Evolutionary conservation across 2,797 vertebrate species (phyloP).

Genomic region (Acanthopagrus latus): DNA sequence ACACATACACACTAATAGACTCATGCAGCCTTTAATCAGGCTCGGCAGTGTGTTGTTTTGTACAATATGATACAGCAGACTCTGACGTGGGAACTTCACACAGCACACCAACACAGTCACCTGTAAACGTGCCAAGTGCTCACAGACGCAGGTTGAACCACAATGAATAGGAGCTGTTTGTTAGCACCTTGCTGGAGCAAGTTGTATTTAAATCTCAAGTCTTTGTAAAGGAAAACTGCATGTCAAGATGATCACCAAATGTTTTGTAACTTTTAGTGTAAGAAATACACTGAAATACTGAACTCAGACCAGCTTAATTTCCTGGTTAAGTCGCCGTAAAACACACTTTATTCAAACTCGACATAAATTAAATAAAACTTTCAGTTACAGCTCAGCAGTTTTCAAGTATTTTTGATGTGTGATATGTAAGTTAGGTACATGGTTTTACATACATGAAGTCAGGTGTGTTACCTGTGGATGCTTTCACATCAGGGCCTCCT

Average conservation of each 20-base stretch:
- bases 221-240: background rate
- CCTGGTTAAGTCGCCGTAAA: too few relatives aligned
- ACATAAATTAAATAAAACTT: too few relatives aligned
- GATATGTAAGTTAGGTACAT: too few relatives aligned
- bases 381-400: too few relatives aligned
- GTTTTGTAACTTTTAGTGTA: too few relatives aligned
- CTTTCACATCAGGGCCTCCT: too few relatives aligned
- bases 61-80: slow-evolving; percentile 23
- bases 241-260: background rate
- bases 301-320: too few relatives aligned
- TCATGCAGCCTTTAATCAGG: slow-evolving; percentile 53
- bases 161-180: background rate
- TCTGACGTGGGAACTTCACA: slow-evolving; percentile 25
- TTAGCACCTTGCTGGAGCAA: background rate
- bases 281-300: too few relatives aligned
- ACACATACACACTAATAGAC: slow-evolving; percentile 33
- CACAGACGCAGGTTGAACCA: background rate
- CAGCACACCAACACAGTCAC: slow-evolving; percentile 17
- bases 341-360: too few relatives aligned
- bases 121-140: background rate
- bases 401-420: too few relatives aligned
- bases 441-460: too few relatives aligned
- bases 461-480: too few relatives aligned
- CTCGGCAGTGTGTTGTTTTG: slow-evolving; percentile 13
- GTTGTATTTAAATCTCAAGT: background rate